Evolutionary conservation across 37 sponge, comb jelly and placozoan genomes (phyloP), one percentile per base, ranked within the genome.

Genomic region (Chondrilla cf. caribensis): DNA sequence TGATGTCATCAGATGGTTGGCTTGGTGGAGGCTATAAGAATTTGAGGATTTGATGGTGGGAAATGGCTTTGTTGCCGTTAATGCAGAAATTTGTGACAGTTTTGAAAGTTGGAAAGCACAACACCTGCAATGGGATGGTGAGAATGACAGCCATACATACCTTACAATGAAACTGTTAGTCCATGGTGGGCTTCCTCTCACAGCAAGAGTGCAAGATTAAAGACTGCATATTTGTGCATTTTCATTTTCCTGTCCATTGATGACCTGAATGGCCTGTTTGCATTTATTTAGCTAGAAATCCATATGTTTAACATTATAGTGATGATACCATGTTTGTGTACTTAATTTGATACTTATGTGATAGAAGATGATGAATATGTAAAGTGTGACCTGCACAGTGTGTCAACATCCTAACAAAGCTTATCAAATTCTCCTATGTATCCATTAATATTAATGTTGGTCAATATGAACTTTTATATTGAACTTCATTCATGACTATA

Each of bases 1-100:
- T 60, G 64, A 26, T 60, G 64, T 60, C 64, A 60, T 60, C 29
- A 60, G 64, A 60, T 60, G 64, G 64, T 26, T 60, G 29, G 64
- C 64, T 28, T 60, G 64, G 64, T 21, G 64, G 64, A 26, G 64
- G 29, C 15, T n/a, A 60, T 21, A 4, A 21, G 29, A 60, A 28
- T 6, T 21, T 9, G 19, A 28, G 29, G 64, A 60, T 26, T 60
- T 60, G 15, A 5, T 60, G 24, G 64, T 60, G 64, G 64, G 22
- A 60, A 60, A 60, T 6, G 64, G 64, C 19, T 60, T 60, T 60
- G 64, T 60, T 21, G 64, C 64, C 15, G 64, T 60, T 21, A 60
- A 60, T n/a, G 6, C 64, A 60, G 64, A 60, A 26, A 9, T 60
- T 5, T 26, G 5, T 60, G 64, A 60, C 64, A 60, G 22, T 15